A percentile compares a stretch with the other conserved stretches of the same genome.
phyloP scores from a whole-genome alignment of 2,888 invertebrate genomes.

The Lepidochrysops patricia region DNA sequence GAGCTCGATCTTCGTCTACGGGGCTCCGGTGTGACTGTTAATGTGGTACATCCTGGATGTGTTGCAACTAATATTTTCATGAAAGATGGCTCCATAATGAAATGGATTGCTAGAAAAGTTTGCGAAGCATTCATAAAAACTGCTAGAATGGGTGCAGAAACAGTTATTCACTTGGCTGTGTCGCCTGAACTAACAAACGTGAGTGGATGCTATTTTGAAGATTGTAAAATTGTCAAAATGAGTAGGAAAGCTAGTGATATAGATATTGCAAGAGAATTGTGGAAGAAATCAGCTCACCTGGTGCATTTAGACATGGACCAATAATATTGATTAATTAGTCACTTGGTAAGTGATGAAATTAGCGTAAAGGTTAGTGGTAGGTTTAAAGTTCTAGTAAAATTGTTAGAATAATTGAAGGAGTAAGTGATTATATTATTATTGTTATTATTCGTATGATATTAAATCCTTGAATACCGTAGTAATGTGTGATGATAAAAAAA shows the following conservation, averaged over 20 bases:
- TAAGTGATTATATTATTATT: no score
- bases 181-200: slow-evolving; percentile 69
- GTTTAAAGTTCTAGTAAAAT: neutral
- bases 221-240: slow-evolving; percentile 58
- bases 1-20: slow-evolving; percentile 81
- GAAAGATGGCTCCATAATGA: neutral
- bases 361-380: neutral
- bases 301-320: neutral
- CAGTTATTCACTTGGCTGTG: slow-evolving; percentile 71
- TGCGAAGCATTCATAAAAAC: slow-evolving; percentile 28
- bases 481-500: no score
- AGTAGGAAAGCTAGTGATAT: slow-evolving; percentile 60
- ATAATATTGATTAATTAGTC: neutral
- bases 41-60: slow-evolving; percentile 87
- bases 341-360: neutral
- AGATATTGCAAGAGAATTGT: slow-evolving; percentile 72
- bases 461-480: no score
- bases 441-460: no score
- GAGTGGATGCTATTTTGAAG: slow-evolving; percentile 77
- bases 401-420: neutral
- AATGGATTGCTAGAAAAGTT: neutral
- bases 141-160: slow-evolving; percentile 56
- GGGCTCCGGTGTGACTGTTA: slow-evolving; percentile 81
- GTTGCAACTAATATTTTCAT: slow-evolving; percentile 78
- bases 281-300: slow-evolving; percentile 70